These are phyloP conservation scores for Caenorhabditis elegans DNA, from an alignment of 1,140 invertebrate genomes.

Conservation along the genomic window DNA sequence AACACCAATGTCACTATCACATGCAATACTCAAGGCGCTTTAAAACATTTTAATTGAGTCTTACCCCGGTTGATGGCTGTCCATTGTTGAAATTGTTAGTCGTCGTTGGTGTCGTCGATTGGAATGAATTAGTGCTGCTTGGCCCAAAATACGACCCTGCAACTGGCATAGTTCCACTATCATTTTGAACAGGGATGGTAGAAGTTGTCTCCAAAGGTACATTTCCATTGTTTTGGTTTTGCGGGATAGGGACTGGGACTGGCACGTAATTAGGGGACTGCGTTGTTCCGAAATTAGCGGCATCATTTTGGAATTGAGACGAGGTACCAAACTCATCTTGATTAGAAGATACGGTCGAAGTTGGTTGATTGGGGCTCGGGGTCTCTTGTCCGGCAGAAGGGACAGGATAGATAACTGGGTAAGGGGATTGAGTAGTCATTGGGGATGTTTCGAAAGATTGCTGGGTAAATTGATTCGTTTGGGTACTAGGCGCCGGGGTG, in stretches of 20 bases:
- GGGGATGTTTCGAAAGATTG: background rate
- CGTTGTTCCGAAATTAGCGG: background rate
- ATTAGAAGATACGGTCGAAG: constrained; percentile 14
- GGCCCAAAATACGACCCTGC: background rate
- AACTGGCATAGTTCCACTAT: background rate
- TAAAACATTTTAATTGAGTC: background rate
- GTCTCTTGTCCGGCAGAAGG: background rate
- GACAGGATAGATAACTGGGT: background rate
- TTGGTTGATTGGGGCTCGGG: background rate
- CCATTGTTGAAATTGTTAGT: background rate
- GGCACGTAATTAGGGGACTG: background rate
- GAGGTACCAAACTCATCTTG: background rate
- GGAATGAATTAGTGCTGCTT: background rate
- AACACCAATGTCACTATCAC: background rate
- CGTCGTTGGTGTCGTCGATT: constrained; percentile 18
- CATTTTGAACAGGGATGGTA: background rate
- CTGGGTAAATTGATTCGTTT: background rate
- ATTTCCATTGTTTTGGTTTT: background rate
- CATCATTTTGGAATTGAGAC: background rate
- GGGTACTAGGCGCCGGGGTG: background rate
- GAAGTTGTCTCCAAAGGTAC: background rate
- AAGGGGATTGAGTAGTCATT: background rate
- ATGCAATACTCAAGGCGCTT: background rate
- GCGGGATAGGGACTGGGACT: background rate
- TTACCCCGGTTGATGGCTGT: constrained; percentile 22